Base-by-base conservation (phyloP, 2,113 vertebrate species). In the Thryonomys swinderianus region DNA sequence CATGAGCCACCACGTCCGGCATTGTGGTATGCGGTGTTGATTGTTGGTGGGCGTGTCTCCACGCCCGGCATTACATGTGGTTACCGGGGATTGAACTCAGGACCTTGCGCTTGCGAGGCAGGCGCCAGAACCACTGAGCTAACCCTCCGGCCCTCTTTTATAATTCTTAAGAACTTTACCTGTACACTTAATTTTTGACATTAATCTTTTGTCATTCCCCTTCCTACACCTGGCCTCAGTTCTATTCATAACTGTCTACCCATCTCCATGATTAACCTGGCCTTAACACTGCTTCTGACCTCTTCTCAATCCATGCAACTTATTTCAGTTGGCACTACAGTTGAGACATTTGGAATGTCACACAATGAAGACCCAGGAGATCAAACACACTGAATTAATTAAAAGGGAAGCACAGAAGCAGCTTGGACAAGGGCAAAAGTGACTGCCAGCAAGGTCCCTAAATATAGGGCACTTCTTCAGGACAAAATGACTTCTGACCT, bases 241-340 rank as follows among this genome's bases (percentile, higher is more conserved):
- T 94, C 83, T 84, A 90, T 62, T 96, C 84, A 85, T 86, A 92
- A 78, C 62, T 14, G 89, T 62, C 34, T 18, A 69, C 32, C n/a
- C 57, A 85, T 88, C 57, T 91, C 82, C 66, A 34, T 87, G 76
- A 95, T 76, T 88, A 92, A 91, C 45, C 48, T 74, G 76, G 85
- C 62, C 71, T 85, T 88, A 90, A 71, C 53, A 87, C 32, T 91
- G 83, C 62, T 91, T 78, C 67, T 81, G 89, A 86, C 78, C 78
- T 92, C 73, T 73, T 93, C 34, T 34, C 69, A 81, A 81, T 74
- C 61, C 21, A 30, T 30, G 88, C 90, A 93, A 92, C 69, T 94
- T 82, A 74, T 7, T 96, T 78, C 92, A 92, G 88, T 23, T 84
- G 93, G 93, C 78, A 95, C 0, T 96, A 85, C 78, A 91, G 90